Conservation (phyloP, 2,797 vertebrate species). For the Gallinago solitaria region DNA sequence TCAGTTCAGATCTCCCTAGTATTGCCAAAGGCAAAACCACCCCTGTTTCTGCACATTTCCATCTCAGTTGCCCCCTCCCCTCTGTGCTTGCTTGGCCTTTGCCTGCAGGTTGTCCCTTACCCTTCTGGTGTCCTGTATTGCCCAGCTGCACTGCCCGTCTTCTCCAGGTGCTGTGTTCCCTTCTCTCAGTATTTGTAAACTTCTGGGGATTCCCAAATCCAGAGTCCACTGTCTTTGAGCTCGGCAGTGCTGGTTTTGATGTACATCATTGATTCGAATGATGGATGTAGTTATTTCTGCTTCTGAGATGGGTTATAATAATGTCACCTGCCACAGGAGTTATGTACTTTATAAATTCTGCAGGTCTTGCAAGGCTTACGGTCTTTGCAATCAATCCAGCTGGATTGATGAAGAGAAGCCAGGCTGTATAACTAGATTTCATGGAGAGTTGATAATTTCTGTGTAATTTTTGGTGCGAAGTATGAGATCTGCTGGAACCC, state of each 20-base stretch:
- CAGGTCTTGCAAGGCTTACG: background rate
- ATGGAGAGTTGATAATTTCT: background rate
- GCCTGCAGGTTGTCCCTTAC: background rate
- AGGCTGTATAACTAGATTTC: conserved; percentile 6
- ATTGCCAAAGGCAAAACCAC: background rate
- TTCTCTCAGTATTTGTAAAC: background rate
- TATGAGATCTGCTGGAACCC: background rate
- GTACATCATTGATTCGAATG: background rate
- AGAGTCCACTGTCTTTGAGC: background rate
- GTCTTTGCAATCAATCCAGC: background rate
- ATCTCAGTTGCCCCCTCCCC: background rate
- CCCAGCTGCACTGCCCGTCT: background rate
- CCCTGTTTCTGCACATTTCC: background rate
- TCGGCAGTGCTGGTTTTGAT: background rate
- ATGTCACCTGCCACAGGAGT: conserved; percentile 4
- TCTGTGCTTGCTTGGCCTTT: background rate
- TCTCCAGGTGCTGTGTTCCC: background rate
- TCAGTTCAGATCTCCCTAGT: background rate
- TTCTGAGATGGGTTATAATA: conserved; percentile 25
- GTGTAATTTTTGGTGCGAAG: background rate
- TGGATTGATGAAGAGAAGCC: background rate
- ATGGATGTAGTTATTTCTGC: conserved; percentile 21
- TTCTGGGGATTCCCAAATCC: background rate
- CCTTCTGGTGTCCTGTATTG: background rate
- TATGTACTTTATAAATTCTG: conserved; percentile 13